These are phyloP conservation scores for Aurelia aurita complex sp. Pacific DNA, from an alignment of 30 jellyfish, hydroid and myxozoan species.

Conservation along the genomic window DNA sequence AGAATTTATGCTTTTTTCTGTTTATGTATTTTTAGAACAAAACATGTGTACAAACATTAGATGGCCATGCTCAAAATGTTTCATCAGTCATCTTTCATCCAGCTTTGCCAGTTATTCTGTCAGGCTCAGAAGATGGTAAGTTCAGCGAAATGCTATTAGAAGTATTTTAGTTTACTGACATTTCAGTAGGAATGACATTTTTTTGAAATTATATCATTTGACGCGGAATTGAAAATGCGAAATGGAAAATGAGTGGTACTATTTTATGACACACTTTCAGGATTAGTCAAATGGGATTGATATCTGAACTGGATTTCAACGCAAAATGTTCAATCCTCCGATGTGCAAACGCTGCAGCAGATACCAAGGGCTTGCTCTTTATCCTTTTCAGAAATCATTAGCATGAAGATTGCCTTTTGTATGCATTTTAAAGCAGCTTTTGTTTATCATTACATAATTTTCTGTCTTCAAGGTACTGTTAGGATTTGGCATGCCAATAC, in stretches of 20 bases:
- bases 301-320: no score
- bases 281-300: no score
- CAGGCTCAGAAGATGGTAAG: constrained; percentile 99
- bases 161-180: no score
- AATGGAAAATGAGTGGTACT: no score
- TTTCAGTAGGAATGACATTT: no score
- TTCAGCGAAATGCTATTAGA: neutral
- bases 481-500: constrained; percentile 98
- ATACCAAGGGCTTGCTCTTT: neutral
- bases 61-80: constrained; percentile 99
- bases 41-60: constrained; percentile 96
- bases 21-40: constrained; percentile 71
- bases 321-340: no score
- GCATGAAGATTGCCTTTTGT: neutral
- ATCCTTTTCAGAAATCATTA: neutral
- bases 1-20: neutral
- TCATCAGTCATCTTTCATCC: constrained; percentile 96
- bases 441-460: no score
- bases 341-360: no score
- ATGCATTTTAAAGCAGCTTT: no score
- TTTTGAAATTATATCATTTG: no score
- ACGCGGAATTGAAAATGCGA: no score
- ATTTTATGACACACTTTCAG: no score
- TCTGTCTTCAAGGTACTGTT: constrained; percentile 70
- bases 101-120: constrained; percentile 90